Conservation (phyloP, 2,888 invertebrate species). For the Dryobota labecula region DNA sequence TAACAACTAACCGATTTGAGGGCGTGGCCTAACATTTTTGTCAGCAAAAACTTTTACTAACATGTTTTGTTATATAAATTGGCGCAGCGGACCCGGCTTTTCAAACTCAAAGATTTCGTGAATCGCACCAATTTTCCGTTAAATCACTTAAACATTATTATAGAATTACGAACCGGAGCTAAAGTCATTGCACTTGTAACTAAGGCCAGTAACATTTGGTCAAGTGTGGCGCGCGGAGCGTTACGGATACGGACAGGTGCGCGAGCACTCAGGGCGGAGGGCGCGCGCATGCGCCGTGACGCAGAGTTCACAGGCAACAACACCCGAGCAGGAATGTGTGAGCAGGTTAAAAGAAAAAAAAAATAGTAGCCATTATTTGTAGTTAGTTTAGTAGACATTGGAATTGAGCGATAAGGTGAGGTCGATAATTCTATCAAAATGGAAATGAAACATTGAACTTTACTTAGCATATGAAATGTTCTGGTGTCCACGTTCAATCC, state of each 20-base stretch:
- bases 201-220: constrained; percentile 57
- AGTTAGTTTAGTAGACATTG: too few relatives aligned
- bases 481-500: background rate
- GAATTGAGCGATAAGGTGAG: background rate
- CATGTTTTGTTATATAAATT: too few relatives aligned
- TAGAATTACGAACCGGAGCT: constrained; percentile 7
- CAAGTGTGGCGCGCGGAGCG: constrained; percentile 65
- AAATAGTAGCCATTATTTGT: background rate
- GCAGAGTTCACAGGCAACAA: constrained; percentile 55
- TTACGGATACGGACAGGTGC: constrained; percentile 74
- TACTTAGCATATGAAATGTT: background rate
- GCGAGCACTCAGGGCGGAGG: constrained; percentile 66
- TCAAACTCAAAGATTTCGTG: too few relatives aligned
- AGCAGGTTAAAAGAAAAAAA: background rate
- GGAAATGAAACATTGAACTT: background rate
- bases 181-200: constrained; percentile 60
- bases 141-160: constrained; percentile 20
- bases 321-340: constrained; percentile 25
- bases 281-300: constrained; percentile 65
- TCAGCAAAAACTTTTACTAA: too few relatives aligned
- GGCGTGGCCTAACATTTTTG: too few relatives aligned
- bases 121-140: constrained; percentile 5
- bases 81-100: too few relatives aligned
- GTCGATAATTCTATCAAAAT: background rate
- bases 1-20: too few relatives aligned